These are phyloP conservation scores for Isurus oxyrinchus DNA, from an alignment of 2,113 vertebrate species.

Conservation along the genomic window DNA sequence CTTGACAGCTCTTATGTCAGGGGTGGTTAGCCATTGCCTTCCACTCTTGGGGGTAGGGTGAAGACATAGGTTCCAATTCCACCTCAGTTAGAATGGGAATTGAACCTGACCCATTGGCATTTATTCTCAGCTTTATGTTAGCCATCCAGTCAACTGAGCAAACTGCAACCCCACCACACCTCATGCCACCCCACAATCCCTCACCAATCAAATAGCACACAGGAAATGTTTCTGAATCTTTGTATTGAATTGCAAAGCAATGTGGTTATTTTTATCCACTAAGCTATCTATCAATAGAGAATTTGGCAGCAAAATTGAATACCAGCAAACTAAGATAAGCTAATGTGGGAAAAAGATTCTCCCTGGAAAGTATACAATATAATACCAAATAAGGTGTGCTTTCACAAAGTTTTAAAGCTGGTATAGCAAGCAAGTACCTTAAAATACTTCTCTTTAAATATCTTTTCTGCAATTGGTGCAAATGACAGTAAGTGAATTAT, in stretches of 20 bases:
- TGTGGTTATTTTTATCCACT: slow-evolving; percentile 17
- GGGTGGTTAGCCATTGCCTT: too few relatives aligned
- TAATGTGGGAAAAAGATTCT: neutral
- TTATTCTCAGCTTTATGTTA: neutral
- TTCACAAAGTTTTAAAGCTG: neutral
- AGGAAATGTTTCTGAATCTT: neutral
- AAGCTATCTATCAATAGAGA: slow-evolving; percentile 29
- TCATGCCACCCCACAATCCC: too few relatives aligned
- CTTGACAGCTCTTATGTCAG: neutral
- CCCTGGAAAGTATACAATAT: neutral
- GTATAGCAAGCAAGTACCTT: neutral
- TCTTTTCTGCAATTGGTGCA: neutral
- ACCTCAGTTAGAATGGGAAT: neutral
- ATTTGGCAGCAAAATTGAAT: slow-evolving; percentile 26
- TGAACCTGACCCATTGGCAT: neutral
- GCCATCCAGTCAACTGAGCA: neutral
- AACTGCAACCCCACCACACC: neutral
- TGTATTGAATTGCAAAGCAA: neutral
- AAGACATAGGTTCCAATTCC: neutral
- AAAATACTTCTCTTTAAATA: neutral
- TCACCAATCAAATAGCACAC: neutral
- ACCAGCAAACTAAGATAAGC: slow-evolving; percentile 23
- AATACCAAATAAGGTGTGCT: slow-evolving; percentile 30
- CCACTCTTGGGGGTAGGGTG: neutral
- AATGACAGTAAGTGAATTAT: neutral